These are phyloP conservation scores for Gambusia yucatana DNA, from an alignment of 2,797 vertebrate genomes.

Conservation along the genomic window DNA sequence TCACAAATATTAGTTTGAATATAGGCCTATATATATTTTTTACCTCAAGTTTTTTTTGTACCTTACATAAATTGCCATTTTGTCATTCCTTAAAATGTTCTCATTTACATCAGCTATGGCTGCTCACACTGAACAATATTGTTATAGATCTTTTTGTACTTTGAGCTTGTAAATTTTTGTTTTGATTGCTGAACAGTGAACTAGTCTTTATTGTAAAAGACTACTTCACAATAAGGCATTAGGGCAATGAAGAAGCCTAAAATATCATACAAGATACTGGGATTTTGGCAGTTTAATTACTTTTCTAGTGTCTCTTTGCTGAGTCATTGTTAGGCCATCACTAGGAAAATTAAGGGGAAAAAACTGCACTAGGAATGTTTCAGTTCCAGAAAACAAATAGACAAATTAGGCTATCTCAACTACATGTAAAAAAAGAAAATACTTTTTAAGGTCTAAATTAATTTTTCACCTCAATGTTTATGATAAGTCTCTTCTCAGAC, in stretches of 20 bases:
- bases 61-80: background rate
- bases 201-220: background rate
- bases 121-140: background rate
- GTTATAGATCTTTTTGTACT: background rate
- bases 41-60: background rate
- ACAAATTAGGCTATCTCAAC: too few relatives aligned
- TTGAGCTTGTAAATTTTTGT: background rate
- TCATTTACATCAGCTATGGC: background rate
- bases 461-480: too few relatives aligned
- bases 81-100: background rate
- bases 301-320: background rate
- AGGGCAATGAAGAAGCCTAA: background rate
- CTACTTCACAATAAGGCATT: background rate
- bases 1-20: background rate
- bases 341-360: too few relatives aligned
- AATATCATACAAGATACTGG: background rate
- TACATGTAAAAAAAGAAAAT: too few relatives aligned
- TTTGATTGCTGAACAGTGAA: background rate
- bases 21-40: too few relatives aligned
- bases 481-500: too few relatives aligned
- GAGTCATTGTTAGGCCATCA: too few relatives aligned
- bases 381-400: too few relatives aligned
- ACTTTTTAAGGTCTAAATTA: too few relatives aligned
- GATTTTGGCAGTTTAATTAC: background rate
- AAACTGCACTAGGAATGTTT: too few relatives aligned